Evolutionary conservation across 2,113 vertebrate genomes (phyloP).

Genomic region (Pelecanus crispus): DNA sequence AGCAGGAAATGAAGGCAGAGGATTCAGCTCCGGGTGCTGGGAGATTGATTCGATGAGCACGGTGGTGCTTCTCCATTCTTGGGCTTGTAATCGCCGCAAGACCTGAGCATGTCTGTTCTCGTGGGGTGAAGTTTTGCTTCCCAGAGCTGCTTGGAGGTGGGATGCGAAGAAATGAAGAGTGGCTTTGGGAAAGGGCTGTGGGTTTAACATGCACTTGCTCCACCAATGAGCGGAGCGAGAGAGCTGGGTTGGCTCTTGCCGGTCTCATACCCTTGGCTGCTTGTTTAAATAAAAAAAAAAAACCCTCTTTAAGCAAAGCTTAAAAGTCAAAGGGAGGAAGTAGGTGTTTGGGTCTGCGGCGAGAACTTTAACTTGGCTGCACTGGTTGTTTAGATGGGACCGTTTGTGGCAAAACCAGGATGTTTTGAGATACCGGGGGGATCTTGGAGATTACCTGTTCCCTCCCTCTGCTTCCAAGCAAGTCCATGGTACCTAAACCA

Average conservation of each 20-base stretch:
- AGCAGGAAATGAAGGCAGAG: neutral
- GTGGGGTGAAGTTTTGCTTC: neutral
- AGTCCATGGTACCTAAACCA: neutral
- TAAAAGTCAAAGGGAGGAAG: neutral
- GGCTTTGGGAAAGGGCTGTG: neutral
- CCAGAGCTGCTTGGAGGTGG: fast-evolving
- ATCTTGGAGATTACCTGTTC: neutral
- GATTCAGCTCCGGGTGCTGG: neutral
- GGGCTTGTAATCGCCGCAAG: neutral
- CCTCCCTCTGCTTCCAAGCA: neutral
- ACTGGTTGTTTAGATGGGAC: neutral
- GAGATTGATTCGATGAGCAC: fast-evolving
- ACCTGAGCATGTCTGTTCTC: neutral
- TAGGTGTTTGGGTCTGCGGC: neutral
- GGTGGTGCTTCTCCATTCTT: too few relatives aligned
- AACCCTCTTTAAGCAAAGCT: neutral
- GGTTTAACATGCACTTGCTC: neutral
- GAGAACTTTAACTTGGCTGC: neutral
- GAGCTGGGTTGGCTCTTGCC: neutral
- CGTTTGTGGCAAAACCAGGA: neutral
- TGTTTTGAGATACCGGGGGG: neutral
- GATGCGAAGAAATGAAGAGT: fast-evolving
- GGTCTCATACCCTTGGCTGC: neutral
- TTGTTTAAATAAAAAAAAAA: neutral
- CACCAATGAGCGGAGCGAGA: neutral